These are phyloP conservation scores for Cynopterus brachyotis DNA, from an alignment of 2,113 vertebrate species.

Conservation along the genomic window DNA sequence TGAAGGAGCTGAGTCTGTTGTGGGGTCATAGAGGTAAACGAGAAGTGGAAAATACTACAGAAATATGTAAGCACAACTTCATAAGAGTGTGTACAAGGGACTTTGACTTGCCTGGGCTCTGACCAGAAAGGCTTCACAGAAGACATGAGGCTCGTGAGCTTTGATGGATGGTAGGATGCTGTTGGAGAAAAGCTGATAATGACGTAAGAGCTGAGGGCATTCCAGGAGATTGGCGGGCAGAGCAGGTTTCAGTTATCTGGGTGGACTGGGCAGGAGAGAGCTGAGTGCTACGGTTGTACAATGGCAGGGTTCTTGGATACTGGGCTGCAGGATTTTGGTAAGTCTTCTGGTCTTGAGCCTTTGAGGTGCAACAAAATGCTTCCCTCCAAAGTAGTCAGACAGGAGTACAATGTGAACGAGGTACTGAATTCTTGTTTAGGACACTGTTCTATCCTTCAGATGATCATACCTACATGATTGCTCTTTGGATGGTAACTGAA, in stretches of 20 bases:
- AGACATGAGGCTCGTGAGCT: accelerated
- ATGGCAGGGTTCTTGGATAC: not conserved
- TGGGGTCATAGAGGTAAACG: not conserved
- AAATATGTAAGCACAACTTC: not conserved
- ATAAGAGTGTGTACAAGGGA: accelerated
- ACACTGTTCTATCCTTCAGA: not conserved
- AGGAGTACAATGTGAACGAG: not conserved
- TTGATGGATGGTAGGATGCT: accelerated
- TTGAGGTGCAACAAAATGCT: not conserved
- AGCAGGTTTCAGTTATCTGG: accelerated
- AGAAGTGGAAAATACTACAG: accelerated
- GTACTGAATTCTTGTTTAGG: not conserved
- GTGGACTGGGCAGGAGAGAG: no score
- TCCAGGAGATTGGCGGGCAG: not conserved
- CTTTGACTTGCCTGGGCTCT: accelerated
- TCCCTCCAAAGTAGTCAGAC: not conserved
- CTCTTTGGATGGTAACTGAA: accelerated
- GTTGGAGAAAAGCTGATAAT: not conserved
- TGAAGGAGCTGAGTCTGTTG: not conserved
- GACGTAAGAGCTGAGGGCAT: accelerated
- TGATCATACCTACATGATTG: accelerated
- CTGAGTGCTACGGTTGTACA: accelerated
- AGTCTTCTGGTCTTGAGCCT: not conserved
- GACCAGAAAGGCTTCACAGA: not conserved
- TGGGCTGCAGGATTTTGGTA: no score